phyloP scores from a whole-genome alignment of 2,113 vertebrate genomes.

The Cranoglanis bouderius region DNA sequence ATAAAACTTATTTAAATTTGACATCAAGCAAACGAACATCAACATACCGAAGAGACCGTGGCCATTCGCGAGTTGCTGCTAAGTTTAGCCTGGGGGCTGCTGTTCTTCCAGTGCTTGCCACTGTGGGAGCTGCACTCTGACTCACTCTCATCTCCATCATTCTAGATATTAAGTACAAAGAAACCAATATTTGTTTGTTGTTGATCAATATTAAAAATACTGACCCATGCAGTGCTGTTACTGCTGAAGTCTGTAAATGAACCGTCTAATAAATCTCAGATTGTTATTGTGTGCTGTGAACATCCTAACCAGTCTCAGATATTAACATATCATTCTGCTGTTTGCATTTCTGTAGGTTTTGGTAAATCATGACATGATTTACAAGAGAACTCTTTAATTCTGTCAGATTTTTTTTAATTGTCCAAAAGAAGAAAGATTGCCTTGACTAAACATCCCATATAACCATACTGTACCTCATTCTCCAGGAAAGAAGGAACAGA shows the following conservation, averaged over 20 bases:
- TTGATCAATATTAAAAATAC: background rate
- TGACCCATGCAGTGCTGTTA: background rate
- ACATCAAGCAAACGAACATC: slow-evolving; percentile 44
- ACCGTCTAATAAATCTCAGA: background rate
- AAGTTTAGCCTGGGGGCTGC: slow-evolving; percentile 85
- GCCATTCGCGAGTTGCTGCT: slow-evolving; percentile 85
- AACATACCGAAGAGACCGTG: slow-evolving; percentile 90
- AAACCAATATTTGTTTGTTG: slow-evolving; percentile 2
- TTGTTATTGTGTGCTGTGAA: background rate
- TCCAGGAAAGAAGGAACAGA: slow-evolving; percentile 88
- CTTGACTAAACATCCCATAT: background rate
- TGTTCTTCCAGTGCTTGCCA: slow-evolving; percentile 79
- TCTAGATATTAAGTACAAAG: slow-evolving; percentile 78
- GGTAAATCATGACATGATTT: background rate
- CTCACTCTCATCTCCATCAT: slow-evolving; percentile 80
- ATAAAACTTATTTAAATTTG: background rate
- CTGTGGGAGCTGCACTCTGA: slow-evolving; percentile 79
- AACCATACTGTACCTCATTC: slow-evolving; percentile 77
- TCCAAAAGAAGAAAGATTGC: background rate
- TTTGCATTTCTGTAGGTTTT: background rate
- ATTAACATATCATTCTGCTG: background rate
- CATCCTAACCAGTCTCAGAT: background rate
- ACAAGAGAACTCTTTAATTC: background rate
- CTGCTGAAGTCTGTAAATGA: background rate
- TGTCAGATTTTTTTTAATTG: background rate